phyloP scores from a whole-genome alignment of 2,797 vertebrate species.

The Acrocephalus scirpaceus region DNA sequence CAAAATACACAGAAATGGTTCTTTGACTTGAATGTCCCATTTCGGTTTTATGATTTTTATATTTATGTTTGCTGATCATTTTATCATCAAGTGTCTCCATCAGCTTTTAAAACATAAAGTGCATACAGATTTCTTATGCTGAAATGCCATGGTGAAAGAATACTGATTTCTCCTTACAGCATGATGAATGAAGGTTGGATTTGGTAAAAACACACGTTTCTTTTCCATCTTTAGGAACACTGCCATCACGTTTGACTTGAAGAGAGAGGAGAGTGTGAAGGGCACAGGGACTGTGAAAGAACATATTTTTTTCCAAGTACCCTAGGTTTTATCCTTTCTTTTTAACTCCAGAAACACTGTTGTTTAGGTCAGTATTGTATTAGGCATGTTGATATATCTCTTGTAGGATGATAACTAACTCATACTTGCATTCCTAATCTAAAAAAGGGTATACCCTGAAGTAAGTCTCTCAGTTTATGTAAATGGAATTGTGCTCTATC shows the following conservation, averaged over 20 bases:
- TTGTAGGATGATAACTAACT: background rate
- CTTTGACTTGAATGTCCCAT: background rate
- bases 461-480: background rate
- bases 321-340: background rate
- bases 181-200: background rate
- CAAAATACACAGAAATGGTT: background rate
- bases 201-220: background rate
- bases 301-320: background rate
- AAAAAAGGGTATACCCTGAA: background rate
- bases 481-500: background rate
- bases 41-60: background rate
- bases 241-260: background rate
- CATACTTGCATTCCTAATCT: background rate
- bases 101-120: background rate
- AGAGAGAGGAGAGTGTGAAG: background rate
- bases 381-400: background rate
- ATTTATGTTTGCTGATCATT: background rate
- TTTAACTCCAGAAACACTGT: background rate
- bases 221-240: background rate
- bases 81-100: background rate
- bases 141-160: background rate
- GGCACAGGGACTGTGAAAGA: background rate
- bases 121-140: background rate
- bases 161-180: background rate
- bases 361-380: background rate